phyloP scores from a whole-genome alignment of 2,113 vertebrate species.

The Corythaeola cristata region DNA sequence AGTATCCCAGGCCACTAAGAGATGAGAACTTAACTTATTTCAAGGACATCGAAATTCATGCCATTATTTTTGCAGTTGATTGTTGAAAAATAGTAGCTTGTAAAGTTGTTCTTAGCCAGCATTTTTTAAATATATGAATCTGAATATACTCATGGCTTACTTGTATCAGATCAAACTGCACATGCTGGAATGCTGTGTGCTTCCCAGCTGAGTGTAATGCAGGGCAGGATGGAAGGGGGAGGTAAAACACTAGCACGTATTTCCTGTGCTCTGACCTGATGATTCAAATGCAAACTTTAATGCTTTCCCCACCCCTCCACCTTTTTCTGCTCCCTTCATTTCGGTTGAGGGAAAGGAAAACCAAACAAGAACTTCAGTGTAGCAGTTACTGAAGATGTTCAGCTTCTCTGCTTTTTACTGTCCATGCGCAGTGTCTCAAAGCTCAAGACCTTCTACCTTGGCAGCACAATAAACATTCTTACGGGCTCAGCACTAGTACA shows the following conservation, averaged over 20 bases:
- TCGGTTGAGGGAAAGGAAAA: not conserved
- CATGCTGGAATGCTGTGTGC: not conserved
- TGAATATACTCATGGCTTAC: not conserved
- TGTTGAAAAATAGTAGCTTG: not conserved
- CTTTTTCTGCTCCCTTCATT: not conserved
- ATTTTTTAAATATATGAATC: not conserved
- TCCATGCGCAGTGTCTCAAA: not conserved
- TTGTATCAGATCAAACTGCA: not conserved
- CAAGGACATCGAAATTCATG: not conserved
- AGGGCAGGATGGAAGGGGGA: not conserved
- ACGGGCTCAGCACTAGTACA: not conserved
- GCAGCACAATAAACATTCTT: not conserved
- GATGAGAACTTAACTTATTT: not conserved
- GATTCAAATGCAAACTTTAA: not conserved
- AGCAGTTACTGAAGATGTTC: not conserved
- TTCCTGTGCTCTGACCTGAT: not conserved
- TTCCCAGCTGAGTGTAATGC: not conserved
- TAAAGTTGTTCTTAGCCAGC: not conserved
- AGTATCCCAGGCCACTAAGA: not conserved
- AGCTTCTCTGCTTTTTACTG: not conserved
- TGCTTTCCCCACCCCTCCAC: too few relatives aligned
- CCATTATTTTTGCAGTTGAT: not conserved
- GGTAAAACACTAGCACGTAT: not conserved
- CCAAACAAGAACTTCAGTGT: not conserved
- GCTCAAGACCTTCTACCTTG: not conserved